Conservation (phyloP, 1,140 invertebrate genomes). For the Aradophagus sp. region DNA sequence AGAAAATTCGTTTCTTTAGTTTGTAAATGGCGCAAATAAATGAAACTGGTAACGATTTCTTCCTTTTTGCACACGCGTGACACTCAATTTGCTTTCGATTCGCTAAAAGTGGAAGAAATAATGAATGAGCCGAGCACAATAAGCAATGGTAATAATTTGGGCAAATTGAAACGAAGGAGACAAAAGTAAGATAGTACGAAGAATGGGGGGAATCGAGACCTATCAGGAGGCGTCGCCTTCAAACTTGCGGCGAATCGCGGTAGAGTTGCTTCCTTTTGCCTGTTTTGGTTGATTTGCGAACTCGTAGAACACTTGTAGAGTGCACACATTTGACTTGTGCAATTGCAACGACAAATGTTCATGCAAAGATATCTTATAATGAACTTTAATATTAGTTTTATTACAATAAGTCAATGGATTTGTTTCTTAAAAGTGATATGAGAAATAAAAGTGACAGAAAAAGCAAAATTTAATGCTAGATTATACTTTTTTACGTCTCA, state of each 20-base stretch:
- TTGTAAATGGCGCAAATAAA: not conserved
- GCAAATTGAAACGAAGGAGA: too few relatives aligned
- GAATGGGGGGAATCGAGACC: too few relatives aligned
- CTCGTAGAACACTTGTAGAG: constrained; percentile 47
- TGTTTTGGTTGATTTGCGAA: constrained; percentile 24
- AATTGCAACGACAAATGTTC: constrained; percentile 52
- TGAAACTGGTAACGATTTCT: not conserved
- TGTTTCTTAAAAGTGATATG: constrained; percentile 58
- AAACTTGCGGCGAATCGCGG: constrained; percentile 31
- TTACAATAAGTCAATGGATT: constrained; percentile 56
- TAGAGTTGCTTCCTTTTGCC: constrained; percentile 14
- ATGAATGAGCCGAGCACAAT: not conserved
- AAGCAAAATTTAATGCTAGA: not conserved
- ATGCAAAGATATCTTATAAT: constrained; percentile 55
- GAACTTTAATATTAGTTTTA: too few relatives aligned
- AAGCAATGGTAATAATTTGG: not conserved
- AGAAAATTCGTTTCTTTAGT: too few relatives aligned
- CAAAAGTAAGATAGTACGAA: too few relatives aligned
- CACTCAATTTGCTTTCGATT: constrained; percentile 23
- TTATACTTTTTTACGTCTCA: not conserved
- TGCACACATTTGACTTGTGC: constrained; percentile 45
- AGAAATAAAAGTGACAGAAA: constrained; percentile 55
- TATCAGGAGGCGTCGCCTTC: too few relatives aligned
- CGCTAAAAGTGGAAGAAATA: constrained; percentile 6
- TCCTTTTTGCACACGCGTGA: constrained; percentile 15